phyloP scores from a whole-genome alignment of 1,140 invertebrate species.

The Antheraea pernyi region DNA sequence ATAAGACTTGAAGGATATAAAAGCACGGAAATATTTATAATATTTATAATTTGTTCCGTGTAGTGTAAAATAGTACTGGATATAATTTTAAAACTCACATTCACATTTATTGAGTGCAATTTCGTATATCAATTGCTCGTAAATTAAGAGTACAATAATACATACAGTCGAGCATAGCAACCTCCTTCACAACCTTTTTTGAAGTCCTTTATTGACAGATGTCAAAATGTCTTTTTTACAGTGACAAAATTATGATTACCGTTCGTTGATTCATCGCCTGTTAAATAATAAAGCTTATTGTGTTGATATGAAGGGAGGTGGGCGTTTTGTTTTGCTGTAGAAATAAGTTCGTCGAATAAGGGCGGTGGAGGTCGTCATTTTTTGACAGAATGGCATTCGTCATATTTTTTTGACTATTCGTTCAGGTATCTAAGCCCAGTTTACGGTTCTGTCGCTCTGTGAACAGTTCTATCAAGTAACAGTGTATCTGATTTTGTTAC shows the following conservation, averaged over 20 bases:
- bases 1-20: too few relatives aligned
- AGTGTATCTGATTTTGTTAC: not conserved
- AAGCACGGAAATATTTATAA: too few relatives aligned
- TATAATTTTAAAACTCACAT: too few relatives aligned
- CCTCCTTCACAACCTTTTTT: too few relatives aligned
- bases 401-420: constrained; percentile 24
- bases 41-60: too few relatives aligned
- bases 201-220: too few relatives aligned
- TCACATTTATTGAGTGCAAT: too few relatives aligned
- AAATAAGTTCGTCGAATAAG: constrained; percentile 9
- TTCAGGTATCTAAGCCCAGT: constrained; percentile 35
- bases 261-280: not conserved
- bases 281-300: not conserved
- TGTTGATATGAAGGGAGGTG: not conserved
- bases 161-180: too few relatives aligned
- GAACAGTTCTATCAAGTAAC: constrained; percentile 22
- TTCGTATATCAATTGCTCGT: too few relatives aligned
- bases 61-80: too few relatives aligned
- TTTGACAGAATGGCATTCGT: constrained; percentile 38
- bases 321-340: not conserved
- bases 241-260: not conserved
- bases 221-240: too few relatives aligned
- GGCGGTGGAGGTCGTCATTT: constrained; percentile 25
- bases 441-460: constrained; percentile 17
- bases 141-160: too few relatives aligned